Conservation (phyloP, 1,140 invertebrate species). For the Paramacrobiotus metropolitanus region DNA sequence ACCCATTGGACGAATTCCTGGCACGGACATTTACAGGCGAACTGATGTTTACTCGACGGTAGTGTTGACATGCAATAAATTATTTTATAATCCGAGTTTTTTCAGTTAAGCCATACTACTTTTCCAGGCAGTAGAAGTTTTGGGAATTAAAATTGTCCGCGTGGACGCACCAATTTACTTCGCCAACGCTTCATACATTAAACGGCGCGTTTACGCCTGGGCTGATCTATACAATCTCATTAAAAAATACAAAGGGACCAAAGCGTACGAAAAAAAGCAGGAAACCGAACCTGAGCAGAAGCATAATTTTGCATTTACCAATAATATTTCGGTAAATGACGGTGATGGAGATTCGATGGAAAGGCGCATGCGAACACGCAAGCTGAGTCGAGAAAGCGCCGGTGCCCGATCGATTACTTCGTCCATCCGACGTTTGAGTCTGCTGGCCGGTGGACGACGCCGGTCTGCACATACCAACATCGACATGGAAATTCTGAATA, state of each 20-base stretch:
- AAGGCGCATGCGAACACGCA: not conserved
- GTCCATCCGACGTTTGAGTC: too few species aligned
- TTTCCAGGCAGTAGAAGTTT: not conserved
- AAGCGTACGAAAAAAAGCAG: not conserved
- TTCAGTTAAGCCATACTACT: too few species aligned
- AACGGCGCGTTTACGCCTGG: not conserved
- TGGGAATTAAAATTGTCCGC: not conserved
- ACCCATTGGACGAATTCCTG: not conserved
- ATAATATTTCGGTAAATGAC: not conserved
- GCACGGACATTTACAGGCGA: constrained; percentile 1
- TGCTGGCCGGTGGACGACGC: too few species aligned
- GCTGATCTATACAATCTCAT: not conserved
- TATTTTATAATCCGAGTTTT: too few species aligned
- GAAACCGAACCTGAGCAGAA: not conserved
- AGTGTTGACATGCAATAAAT: not conserved
- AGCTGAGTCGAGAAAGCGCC: too few species aligned
- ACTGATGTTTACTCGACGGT: not conserved
- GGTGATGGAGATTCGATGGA: not conserved
- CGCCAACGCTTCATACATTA: not conserved
- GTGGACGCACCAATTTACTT: constrained; percentile 3
- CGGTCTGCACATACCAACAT: too few species aligned
- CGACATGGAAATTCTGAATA: not conserved
- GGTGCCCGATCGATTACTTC: too few species aligned
- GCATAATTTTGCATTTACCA: not conserved
- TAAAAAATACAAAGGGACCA: not conserved